These are phyloP conservation scores for Gallinago paraguaiae DNA, from an alignment of 2,113 vertebrate genomes.

Conservation along the genomic window DNA sequence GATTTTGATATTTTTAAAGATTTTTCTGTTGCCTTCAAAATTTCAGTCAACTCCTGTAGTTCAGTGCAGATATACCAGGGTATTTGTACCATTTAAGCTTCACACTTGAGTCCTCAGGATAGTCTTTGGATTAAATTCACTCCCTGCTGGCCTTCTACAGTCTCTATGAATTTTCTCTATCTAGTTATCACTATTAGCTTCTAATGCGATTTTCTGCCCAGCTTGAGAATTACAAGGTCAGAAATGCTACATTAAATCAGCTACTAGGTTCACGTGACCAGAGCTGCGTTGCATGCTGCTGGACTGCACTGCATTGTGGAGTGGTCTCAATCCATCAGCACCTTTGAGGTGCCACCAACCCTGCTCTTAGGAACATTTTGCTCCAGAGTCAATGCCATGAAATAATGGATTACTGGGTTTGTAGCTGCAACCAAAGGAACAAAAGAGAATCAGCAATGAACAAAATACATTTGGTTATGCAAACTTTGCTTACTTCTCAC, in stretches of 20 bases:
- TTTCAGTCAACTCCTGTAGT: neutral
- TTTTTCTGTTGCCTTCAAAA: neutral
- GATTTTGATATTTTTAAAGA: neutral
- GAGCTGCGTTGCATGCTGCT: neutral
- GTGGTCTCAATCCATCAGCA: neutral
- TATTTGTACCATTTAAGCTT: neutral
- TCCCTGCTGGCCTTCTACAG: neutral
- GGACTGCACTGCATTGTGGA: no score
- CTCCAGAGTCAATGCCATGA: neutral
- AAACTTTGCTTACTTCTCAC: neutral
- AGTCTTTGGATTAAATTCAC: neutral
- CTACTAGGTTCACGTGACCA: neutral
- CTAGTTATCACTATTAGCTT: neutral
- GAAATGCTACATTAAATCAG: neutral
- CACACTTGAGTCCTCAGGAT: neutral
- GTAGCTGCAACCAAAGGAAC: neutral
- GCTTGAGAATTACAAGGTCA: neutral
- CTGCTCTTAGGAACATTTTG: neutral
- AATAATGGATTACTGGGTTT: neutral
- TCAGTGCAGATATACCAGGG: neutral
- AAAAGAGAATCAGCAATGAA: neutral
- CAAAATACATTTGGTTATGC: neutral
- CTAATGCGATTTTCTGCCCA: neutral
- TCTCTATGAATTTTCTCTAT: neutral
- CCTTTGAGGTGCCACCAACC: neutral